Evolutionary conservation across 2,888 invertebrate genomes (phyloP), one percentile per base, ranked within the genome.

Genomic region (Eurytoma adleriae): DNA sequence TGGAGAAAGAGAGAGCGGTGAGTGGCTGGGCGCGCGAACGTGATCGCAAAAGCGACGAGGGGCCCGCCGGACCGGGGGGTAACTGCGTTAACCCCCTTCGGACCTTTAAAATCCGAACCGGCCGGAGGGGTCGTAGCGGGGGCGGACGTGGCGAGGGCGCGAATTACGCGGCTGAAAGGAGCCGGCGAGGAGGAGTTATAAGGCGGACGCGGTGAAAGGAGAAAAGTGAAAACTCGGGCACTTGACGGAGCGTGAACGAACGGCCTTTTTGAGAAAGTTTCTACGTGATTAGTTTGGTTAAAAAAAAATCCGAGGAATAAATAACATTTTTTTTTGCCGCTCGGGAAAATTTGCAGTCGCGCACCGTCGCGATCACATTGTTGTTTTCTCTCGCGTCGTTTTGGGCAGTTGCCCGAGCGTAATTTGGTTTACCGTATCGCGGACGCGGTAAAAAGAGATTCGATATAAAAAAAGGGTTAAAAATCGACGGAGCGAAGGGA

Each of bases 11-110:
- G 78, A 77, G 76, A 62, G 52, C 56, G 16, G 54, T 66, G 72
- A 71, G 77, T 74, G 81, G 64, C 67, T n/a, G 56, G n/a, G 66
- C 14, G 52, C 27, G 72, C 40, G 78, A 62, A 80, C 78, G 83
- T 81, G 80, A 82, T 82, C 81, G 67, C 73, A 76, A 52, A 5
- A 56, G 56, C 48, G 57, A 52, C 74, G 73, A 59, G 70, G 72
- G 76, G 40, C 7, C 40, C 40, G 40, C 40, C 40, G 40, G 40
- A 4, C 40, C 40, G 7, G 67, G 69, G 71, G 59, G 24, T 86
- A 86, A 86, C 84, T 77, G 83, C 72, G 83, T 85, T 85, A 87
- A 66, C 71, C 67, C 79, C 52, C 78, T 70, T 61, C 69, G 72
- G 78, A 78, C 78, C 69, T 81, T 76, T 77, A 70, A 81, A 84